Percentiles rank a stretch among this genome's conserved stretches.
Evolutionary conservation across 2,888 invertebrate species (phyloP).

Genomic region (Zhuqinia jingwanae): DNA sequence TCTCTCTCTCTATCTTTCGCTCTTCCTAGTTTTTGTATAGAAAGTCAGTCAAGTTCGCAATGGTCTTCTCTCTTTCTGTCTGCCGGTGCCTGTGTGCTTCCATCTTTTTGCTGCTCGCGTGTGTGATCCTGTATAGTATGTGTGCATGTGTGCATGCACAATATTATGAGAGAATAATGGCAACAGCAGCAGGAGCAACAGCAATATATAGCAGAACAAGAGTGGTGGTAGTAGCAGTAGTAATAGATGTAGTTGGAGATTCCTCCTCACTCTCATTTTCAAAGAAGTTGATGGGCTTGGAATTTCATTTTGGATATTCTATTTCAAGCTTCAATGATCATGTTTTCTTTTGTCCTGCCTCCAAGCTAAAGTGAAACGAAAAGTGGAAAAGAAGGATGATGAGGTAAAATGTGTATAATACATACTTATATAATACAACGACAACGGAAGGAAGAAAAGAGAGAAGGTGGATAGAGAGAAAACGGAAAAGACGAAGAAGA

Average conservation of each 20-base stretch:
- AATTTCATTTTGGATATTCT: conserved; percentile 75
- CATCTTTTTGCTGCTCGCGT: not conserved
- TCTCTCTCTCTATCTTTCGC: not conserved
- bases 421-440: no score
- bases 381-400: conserved; percentile 67
- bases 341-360: conserved; percentile 75
- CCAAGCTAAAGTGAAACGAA: conserved; percentile 69
- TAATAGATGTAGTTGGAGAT: conserved; percentile 38
- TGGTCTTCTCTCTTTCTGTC: no score
- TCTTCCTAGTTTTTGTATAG: not conserved
- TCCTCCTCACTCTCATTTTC: conserved; percentile 74
- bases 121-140: not conserved
- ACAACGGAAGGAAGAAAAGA: not conserved
- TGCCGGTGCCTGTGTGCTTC: not conserved
- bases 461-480: conserved; percentile 10
- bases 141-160: conserved; percentile 23
- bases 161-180: conserved; percentile 55
- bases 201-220: conserved; percentile 31
- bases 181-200: conserved; percentile 14
- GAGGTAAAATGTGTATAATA: conserved; percentile 27
- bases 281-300: conserved; percentile 75
- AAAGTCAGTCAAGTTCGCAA: conserved; percentile 37
- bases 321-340: conserved; percentile 75
- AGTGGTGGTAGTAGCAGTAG: conserved; percentile 24
- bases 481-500: not conserved